Evolutionary conservation across 2,113 vertebrate genomes (phyloP), one percentile per base, ranked within the genome.

Genomic region (Neopipo cinnamomea): DNA sequence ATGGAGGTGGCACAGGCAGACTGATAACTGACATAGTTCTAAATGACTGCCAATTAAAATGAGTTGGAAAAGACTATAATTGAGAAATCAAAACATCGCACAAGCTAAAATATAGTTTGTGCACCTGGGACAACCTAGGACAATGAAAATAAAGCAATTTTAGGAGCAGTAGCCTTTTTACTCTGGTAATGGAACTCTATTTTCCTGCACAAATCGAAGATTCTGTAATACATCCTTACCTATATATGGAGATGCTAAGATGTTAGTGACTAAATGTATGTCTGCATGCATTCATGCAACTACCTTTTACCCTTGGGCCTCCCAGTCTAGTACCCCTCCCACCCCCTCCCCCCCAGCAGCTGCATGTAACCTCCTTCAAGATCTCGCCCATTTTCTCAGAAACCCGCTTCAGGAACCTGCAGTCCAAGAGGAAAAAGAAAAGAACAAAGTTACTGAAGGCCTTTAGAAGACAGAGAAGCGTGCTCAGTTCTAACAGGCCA

Each of bases 341-440:
- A 94, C 96, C 97, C 97, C 98, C 88, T 18, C 70, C 97, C 97
- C 97, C 97, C 97, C 98, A 97, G 98, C 98, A 98, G 98, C 98
- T 98, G 99, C 98, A 98, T 98, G 99, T 99, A 98, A 99, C 99
- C 98, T 99, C 99, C 99, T 99, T 99, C 99, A 99, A 98, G 98
- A 98, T 98, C 98, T 98, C 97, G 98, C 99, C 99, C 99, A 99
- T 98, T 98, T 99, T 98, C 98, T 98, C 98, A 98, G 99, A 99
- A 98, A 98, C 99, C 99, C 99, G 98, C 99, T 99, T 99, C 99
- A 99, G 99, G 99, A 99, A 99, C 99, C 99, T 99, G 99, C 96
- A 98, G 99, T 99, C 99, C 99, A 98, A 99, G 98, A 98, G 98
- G 98, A 98, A 98, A 99, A 98, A 99, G 98, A 98, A 98, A 98